Evolutionary conservation across 2,113 vertebrate genomes (phyloP).

Genomic region (Sorex fumeus): DNA sequence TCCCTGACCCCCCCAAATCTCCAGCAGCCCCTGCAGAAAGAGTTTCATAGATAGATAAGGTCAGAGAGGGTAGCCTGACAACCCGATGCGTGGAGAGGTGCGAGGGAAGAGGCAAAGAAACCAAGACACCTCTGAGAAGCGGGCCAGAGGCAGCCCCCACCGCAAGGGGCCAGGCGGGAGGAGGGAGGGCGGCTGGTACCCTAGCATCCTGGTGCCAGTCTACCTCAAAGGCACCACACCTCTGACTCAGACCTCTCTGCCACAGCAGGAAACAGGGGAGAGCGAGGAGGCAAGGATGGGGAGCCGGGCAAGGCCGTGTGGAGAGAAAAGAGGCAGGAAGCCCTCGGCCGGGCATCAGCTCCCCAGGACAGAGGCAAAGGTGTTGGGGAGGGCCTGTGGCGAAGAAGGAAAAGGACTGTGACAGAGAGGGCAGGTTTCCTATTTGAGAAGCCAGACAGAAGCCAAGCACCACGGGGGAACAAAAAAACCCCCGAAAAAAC

Average conservation of each 20-base stretch:
- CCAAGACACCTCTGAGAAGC: slow-evolving; percentile 4
- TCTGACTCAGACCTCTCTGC: slow-evolving; percentile 82
- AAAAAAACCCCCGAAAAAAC: too few relatives aligned
- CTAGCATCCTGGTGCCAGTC: slow-evolving; percentile 73
- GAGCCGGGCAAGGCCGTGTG: slow-evolving; percentile 23
- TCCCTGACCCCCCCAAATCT: slow-evolving; percentile 50
- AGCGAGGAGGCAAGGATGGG: slow-evolving; percentile 63
- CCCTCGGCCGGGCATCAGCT: neutral
- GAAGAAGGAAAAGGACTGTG: slow-evolving; percentile 33
- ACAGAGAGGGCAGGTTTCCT: slow-evolving; percentile 5
- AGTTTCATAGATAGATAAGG: slow-evolving; percentile 56
- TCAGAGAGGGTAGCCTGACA: slow-evolving; percentile 34
- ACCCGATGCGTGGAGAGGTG: neutral
- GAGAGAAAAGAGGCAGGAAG: slow-evolving; percentile 11
- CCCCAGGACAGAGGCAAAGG: slow-evolving; percentile 12
- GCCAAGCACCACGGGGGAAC: neutral
- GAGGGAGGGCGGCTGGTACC: slow-evolving; percentile 68
- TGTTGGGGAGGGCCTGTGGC: neutral
- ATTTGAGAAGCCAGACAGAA: slow-evolving; percentile 27
- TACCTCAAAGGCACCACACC: slow-evolving; percentile 77
- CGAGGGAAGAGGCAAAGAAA: neutral
- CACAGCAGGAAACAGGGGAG: slow-evolving; percentile 71
- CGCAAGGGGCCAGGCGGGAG: neutral
- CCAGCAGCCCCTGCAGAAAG: slow-evolving; percentile 20
- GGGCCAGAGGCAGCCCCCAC: neutral